Conservation (phyloP, 2,888 invertebrate species). For the Oscheius myriophilus region DNA sequence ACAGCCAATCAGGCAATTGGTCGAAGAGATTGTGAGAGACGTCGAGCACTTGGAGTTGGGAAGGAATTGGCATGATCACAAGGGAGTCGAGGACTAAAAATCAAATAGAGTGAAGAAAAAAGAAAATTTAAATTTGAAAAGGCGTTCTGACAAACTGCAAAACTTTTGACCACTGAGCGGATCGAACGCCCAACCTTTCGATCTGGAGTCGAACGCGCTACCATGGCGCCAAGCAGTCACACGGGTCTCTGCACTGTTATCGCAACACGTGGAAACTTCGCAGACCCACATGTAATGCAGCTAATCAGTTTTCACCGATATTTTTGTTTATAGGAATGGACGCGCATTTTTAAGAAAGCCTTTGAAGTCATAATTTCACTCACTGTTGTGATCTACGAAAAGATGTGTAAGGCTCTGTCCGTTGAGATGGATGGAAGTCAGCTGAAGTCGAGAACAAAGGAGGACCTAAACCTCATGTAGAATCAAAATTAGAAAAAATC, state of each 20-base stretch:
- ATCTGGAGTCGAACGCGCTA: slow-evolving; percentile 48
- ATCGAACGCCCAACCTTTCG: slow-evolving; percentile 45
- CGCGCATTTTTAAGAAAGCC: too few relatives aligned
- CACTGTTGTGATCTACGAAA: slow-evolving; percentile 71
- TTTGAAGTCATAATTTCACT: slow-evolving; percentile 13
- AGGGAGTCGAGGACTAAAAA: slow-evolving; percentile 57
- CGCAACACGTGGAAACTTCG: too few relatives aligned
- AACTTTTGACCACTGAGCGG: slow-evolving; percentile 37
- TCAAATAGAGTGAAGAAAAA: neutral
- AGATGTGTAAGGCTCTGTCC: slow-evolving; percentile 72
- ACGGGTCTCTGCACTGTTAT: too few relatives aligned
- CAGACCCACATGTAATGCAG: too few relatives aligned
- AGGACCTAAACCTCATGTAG: slow-evolving; percentile 68
- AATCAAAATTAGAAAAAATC: slow-evolving; percentile 1
- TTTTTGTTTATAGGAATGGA: too few relatives aligned
- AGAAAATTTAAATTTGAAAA: too few relatives aligned
- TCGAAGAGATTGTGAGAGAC: slow-evolving; percentile 55
- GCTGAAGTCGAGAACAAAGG: slow-evolving; percentile 72
- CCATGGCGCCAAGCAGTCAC: slow-evolving; percentile 43
- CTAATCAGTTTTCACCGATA: too few relatives aligned
- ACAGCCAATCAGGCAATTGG: slow-evolving; percentile 58
- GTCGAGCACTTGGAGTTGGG: slow-evolving; percentile 51
- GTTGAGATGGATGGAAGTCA: slow-evolving; percentile 72
- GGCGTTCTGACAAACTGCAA: slow-evolving; percentile 1
- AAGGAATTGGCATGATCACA: slow-evolving; percentile 62